Evolutionary conservation across 2,113 vertebrate genomes (phyloP).

Genomic region (Hydrochoerus hydrochaeris): DNA sequence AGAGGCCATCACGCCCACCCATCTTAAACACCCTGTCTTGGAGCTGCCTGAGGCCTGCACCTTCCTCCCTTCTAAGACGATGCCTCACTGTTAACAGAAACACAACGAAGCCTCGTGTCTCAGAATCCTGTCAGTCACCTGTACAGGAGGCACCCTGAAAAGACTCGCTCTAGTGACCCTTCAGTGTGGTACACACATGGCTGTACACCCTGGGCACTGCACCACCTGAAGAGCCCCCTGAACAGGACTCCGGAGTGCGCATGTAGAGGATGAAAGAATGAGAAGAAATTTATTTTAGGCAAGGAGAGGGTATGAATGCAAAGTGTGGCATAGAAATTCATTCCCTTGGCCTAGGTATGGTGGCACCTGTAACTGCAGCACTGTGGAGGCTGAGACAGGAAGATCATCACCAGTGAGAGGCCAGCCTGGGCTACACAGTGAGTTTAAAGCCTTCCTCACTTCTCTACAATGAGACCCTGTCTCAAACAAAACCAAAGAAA

Average conservation of each 20-base stretch:
- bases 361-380: not conserved
- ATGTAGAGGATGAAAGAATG: not conserved
- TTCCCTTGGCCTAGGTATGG: not conserved
- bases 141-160: not conserved
- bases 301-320: not conserved
- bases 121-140: not conserved
- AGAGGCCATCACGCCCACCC: not conserved
- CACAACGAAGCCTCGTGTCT: not conserved
- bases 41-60: not conserved
- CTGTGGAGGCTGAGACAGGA: not conserved
- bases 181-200: not conserved
- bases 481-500: not conserved
- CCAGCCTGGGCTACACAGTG: not conserved
- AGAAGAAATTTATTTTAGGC: too few relatives aligned
- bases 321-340: not conserved
- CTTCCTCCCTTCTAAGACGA: not conserved
- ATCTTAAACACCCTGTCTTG: not conserved
- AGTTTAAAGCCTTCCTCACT: not conserved
- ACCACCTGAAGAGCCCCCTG: not conserved
- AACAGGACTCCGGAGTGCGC: not conserved
- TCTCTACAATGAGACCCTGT: not conserved
- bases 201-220: not conserved
- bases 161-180: not conserved
- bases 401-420: not conserved
- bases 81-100: not conserved